Percentiles rank a stretch among this genome's conserved stretches.
Conservation (phyloP, 1,140 invertebrate genomes). For the Drosophila ercepeae region DNA sequence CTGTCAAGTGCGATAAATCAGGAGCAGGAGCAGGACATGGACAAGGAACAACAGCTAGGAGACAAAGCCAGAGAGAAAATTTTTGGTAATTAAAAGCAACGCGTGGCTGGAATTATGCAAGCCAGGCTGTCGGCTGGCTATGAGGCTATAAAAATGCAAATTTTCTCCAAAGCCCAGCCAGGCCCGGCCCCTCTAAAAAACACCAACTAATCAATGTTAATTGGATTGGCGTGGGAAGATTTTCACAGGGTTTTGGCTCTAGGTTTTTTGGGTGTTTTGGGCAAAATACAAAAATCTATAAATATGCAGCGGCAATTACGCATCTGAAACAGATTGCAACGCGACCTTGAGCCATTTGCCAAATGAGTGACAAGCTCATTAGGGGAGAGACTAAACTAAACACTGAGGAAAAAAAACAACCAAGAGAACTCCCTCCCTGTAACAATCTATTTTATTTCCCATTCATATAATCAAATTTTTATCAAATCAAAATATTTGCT, state of each 20-base stretch:
- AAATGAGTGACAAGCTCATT: constrained; percentile 63
- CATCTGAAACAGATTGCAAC: constrained; percentile 49
- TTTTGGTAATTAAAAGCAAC: constrained; percentile 58
- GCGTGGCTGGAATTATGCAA: constrained; percentile 67
- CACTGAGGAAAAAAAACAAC: background rate
- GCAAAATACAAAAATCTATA: constrained; percentile 41
- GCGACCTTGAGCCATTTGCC: constrained; percentile 56
- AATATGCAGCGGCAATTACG: constrained; percentile 50
- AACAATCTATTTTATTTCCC: background rate
- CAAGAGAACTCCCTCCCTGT: background rate
- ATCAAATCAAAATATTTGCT: constrained; percentile 1
- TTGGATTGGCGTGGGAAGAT: constrained; percentile 52
- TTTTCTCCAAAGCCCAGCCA: constrained; percentile 21
- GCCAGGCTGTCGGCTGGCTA: too few species aligned
- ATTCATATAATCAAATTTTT: background rate
- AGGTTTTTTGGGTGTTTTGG: constrained; percentile 2
- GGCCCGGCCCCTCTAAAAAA: constrained; percentile 10
- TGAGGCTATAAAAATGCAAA: constrained; percentile 77
- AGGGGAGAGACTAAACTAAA: constrained; percentile 22
- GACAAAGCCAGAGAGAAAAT: constrained; percentile 14
- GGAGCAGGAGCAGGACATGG: constrained; percentile 3
- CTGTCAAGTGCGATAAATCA: constrained; percentile 67
- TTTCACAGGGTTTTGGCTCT: constrained; percentile 19
- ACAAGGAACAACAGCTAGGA: constrained; percentile 23
- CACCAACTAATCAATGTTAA: constrained; percentile 72